Evolutionary conservation across 1,140 invertebrate species (phyloP), one percentile per base, ranked within the genome.

Genomic region (Anastatus disparis): DNA sequence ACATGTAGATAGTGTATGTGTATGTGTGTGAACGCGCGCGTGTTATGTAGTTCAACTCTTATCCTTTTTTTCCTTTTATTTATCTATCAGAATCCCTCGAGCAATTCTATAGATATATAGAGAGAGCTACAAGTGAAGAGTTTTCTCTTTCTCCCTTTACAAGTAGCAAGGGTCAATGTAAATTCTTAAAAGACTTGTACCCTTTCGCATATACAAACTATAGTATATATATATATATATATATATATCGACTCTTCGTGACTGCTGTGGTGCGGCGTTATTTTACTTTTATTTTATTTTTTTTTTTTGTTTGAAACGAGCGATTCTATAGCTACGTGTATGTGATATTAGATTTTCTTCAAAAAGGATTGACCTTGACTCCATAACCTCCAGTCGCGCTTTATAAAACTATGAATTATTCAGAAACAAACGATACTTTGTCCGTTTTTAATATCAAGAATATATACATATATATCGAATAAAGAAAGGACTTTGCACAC

Each of bases 131-230:
- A n/a, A n/a, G n/a, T n/a, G n/a, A n/a, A n/a, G n/a, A n/a, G n/a
- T n/a, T 24, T 2, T 26, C 12, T n/a, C n/a, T n/a, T n/a, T n/a
- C n/a, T n/a, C n/a, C n/a, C n/a, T n/a, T n/a, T n/a, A n/a, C n/a
- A n/a, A n/a, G n/a, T n/a, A n/a, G n/a, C n/a, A n/a, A n/a, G 4
- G 22, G 0, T 27, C 24, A 8, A 65, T 55, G 20, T 65, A 55
- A 65, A 65, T 65, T 65, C 35, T 55, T 20, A 44, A 65, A 42
- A 26, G 9, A 4, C n/a, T n/a, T n/a, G n/a, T n/a, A n/a, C n/a
- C n/a, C n/a, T n/a, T n/a, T n/a, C n/a, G n/a, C n/a, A n/a, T n/a
- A n/a, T n/a, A n/a, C n/a, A n/a, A n/a, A n/a, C n/a, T n/a, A n/a
- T n/a, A n/a, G n/a, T n/a, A n/a, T n/a, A n/a, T n/a, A n/a, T n/a